phyloP scores from a whole-genome alignment of 2,888 invertebrate genomes.

The Cryptus viduatorius region DNA sequence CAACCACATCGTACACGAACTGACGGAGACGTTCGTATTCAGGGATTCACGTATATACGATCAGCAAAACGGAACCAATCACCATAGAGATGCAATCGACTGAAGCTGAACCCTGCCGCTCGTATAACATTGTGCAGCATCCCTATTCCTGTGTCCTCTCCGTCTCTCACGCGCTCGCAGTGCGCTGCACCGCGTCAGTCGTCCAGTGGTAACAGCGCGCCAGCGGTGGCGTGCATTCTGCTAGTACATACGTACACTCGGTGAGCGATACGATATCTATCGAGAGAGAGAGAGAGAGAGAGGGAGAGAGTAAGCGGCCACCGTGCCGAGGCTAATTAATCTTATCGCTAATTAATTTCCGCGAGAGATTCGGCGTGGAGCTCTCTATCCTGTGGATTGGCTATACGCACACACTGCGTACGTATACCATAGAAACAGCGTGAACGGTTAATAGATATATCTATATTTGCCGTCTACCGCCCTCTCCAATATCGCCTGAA shows the following conservation, averaged over 20 bases:
- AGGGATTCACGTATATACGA: conserved; percentile 51
- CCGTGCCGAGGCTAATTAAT: conserved; percentile 79
- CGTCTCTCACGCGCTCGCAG: conserved; percentile 9
- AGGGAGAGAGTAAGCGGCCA: conserved; percentile 43
- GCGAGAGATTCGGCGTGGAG: conserved; percentile 69
- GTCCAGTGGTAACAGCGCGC: conserved; percentile 13
- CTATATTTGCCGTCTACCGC: not conserved
- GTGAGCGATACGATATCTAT: conserved; percentile 69
- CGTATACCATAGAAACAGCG: not conserved
- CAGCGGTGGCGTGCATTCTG: conserved; percentile 34
- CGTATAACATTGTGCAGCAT: conserved; percentile 72
- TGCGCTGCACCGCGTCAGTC: conserved; percentile 2
- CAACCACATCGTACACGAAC: not conserved
- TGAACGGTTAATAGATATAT: not conserved
- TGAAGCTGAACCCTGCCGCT: conserved; percentile 59
- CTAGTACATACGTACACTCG: conserved; percentile 48
- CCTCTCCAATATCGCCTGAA: not conserved
- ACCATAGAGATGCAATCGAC: conserved; percentile 79
- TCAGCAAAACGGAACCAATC: conserved; percentile 76
- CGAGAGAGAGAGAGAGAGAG: conserved; percentile 32
- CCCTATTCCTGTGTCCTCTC: conserved; percentile 34
- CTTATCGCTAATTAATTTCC: conserved; percentile 82
- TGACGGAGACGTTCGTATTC: not conserved
- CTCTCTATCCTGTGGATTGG: conserved; percentile 24
- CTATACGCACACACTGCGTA: not conserved